Conservation (phyloP, 2,113 vertebrate species). For the Pygathrix nemaeus region DNA sequence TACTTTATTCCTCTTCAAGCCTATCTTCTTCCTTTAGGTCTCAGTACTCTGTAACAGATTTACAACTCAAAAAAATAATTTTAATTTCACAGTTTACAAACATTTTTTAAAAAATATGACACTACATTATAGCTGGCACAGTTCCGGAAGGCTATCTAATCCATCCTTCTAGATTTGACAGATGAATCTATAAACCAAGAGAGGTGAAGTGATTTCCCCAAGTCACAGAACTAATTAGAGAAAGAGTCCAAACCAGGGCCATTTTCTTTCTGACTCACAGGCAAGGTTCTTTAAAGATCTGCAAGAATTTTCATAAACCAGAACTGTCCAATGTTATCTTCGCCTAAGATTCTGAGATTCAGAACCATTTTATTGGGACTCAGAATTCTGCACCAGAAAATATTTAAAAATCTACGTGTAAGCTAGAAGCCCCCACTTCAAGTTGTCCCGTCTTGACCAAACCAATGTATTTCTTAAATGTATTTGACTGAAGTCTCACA, state of each 20-base stretch:
- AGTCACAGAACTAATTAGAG: neutral
- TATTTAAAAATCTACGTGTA: too few relatives aligned
- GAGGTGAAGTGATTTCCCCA: neutral
- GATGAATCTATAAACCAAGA: neutral
- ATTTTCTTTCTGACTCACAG: neutral
- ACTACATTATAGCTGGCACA: neutral
- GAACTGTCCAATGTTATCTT: neutral
- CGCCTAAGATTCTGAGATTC: conserved; percentile 12
- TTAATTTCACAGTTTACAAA: neutral
- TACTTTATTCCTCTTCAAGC: neutral
- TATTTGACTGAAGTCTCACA: too few relatives aligned
- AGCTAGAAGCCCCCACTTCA: too few relatives aligned
- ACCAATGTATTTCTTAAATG: too few relatives aligned
- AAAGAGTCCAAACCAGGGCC: neutral
- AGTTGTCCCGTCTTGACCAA: too few relatives aligned
- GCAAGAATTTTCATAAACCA: neutral
- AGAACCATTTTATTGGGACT: neutral
- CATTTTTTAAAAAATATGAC: neutral
- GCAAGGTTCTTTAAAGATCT: conserved; percentile 20
- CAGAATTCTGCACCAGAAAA: neutral
- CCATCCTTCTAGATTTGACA: neutral
- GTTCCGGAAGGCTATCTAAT: neutral
- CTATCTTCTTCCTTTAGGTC: neutral
- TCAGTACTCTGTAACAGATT: neutral
- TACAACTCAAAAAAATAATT: neutral